Evolutionary conservation across 2,888 invertebrate species (phyloP), one percentile per base, ranked within the genome.

Genomic region (Synergus gifuensis): DNA sequence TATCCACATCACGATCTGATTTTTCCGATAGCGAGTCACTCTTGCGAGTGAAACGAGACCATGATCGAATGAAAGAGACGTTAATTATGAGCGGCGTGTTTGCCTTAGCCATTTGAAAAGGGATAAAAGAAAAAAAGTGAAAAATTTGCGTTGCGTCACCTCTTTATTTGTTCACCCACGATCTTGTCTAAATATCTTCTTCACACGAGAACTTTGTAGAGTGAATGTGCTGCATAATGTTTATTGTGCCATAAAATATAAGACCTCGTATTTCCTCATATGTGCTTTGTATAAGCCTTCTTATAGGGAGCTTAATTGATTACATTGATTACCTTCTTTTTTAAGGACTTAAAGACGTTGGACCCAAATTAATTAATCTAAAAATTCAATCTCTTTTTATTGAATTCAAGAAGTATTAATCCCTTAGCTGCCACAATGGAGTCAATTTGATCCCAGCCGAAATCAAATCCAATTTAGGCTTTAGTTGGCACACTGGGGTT

Each of bases 1-100:
- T 73, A 73, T 73, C 36, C 73, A 73, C 54, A 73, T 73, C 54
- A 16, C 49, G 73, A 73, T 73, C 73, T 73, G 49, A 54, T 73
- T 73, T 73, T 73, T 49, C 7, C 73, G 54, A 14, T 64, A 40
- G 18, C n/a, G n/a, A 42, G 42, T 40, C 18, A 60, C 9, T 60
- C 54, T 54, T n/a, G 63, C 36, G 28, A 63, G 36, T 36, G 14
- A 73, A 49, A n/a, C 36, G 28, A 73, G 54, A 73, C 49, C 16
- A 36, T 36, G 36, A 54, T 54, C 49, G n/a, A 54, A 54, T 73
- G n/a, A 73, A 73, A 36, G 54, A 54, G 54, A 54, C 49, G n/a
- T 73, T 73, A 73, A 73, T 73, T 73, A 46, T 22, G 16, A 49
- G 28, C 36, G 49, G 49, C 54, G 49, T 54, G 73, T 54, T 73